Percentiles rank a stretch among this genome's conserved stretches.
phyloP scores from a whole-genome alignment of 2,113 vertebrate genomes.

The Ailurus styani region DNA sequence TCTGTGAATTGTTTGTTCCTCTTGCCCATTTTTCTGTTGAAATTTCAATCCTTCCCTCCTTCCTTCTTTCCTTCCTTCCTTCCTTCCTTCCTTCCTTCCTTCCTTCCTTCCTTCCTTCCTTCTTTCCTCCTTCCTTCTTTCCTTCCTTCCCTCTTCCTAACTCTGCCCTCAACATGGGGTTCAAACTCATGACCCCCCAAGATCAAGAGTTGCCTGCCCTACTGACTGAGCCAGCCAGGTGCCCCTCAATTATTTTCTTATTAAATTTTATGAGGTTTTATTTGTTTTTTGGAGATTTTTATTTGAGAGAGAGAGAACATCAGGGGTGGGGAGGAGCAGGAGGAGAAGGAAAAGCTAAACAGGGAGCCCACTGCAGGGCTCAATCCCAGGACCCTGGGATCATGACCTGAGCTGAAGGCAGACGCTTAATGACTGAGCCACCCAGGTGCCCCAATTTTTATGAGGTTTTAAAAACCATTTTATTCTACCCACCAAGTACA shows the following conservation, averaged over 20 bases:
- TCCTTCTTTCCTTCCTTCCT: not conserved
- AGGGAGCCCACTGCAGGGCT: not conserved
- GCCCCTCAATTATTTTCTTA: too few relatives aligned
- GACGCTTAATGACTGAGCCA: not conserved
- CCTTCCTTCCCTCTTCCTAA: not conserved
- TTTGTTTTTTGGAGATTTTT: too few relatives aligned
- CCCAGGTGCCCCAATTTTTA: not conserved
- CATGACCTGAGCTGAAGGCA: not conserved
- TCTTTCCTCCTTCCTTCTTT: too few relatives aligned
- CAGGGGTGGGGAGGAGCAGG: not conserved
- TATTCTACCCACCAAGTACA: not conserved
- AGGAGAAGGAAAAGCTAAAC: not conserved
- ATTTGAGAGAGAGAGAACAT: not conserved
- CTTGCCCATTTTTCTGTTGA: conserved; percentile 27
- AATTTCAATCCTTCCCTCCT: conserved; percentile 48
- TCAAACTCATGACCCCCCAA: not conserved
- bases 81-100: not conserved
- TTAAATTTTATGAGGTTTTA: too few relatives aligned
- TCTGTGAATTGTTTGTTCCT: not conserved
- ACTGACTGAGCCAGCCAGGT: not conserved
- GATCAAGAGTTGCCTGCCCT: not conserved
- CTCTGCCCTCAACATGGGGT: not conserved
- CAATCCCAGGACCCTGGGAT: not conserved
- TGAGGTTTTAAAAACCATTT: not conserved
- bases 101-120: conserved; percentile 14